phyloP scores from a whole-genome alignment of 2,797 vertebrate genomes.

The Percopsis omiscomaycus region DNA sequence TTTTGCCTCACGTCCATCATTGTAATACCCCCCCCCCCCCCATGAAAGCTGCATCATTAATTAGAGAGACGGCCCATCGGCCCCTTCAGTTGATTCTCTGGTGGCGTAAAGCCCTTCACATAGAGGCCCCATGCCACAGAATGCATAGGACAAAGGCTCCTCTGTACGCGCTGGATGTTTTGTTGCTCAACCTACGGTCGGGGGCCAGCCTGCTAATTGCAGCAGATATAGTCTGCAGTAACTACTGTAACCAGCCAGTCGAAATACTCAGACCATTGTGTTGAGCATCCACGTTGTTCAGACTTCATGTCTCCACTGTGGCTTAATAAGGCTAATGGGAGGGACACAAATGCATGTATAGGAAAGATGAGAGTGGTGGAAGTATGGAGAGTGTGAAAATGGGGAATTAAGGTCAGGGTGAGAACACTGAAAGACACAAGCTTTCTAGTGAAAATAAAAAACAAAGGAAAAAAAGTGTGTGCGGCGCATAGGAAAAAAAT shows the following conservation, averaged over 20 bases:
- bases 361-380: conserved; percentile 14
- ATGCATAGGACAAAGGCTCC: conserved; percentile 45
- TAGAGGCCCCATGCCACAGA: conserved; percentile 29
- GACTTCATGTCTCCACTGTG: conserved; percentile 45
- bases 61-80: no score
- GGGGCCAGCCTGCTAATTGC: conserved; percentile 27
- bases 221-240: conserved; percentile 40
- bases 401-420: conserved; percentile 58
- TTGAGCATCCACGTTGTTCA: conserved; percentile 29
- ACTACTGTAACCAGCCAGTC: conserved; percentile 36
- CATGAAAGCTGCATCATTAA: not conserved
- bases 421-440: conserved; percentile 50
- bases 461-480: conserved; percentile 41
- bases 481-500: conserved; percentile 32
- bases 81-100: conserved; percentile 22
- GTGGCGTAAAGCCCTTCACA: conserved; percentile 2
- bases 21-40: not conserved
- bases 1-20: not conserved
- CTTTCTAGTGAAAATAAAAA: conserved; percentile 57
- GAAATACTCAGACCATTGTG: conserved; percentile 54
- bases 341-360: conserved; percentile 23
- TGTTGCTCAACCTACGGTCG: conserved; percentile 22
- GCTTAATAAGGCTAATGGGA: conserved; percentile 45
- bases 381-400: conserved; percentile 59
- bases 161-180: conserved; percentile 42